Evolutionary conservation across 30 jellyfish, hydroid and myxozoan species (phyloP).

Genomic region (Euphysa ruthae): DNA sequence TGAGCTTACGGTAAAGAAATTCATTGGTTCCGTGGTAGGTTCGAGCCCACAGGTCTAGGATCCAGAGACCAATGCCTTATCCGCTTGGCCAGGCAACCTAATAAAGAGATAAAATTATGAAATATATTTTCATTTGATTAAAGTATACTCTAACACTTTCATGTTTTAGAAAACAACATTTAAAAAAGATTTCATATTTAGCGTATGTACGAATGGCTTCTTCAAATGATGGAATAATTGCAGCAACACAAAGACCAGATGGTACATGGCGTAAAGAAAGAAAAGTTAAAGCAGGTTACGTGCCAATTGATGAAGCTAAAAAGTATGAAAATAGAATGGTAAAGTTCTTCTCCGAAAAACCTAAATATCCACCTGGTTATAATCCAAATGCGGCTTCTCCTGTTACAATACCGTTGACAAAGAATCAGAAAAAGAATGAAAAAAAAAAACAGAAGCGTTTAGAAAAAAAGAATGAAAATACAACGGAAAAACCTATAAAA

Average conservation of each 20-base stretch:
- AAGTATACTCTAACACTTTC: too few species aligned
- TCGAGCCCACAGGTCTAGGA: too few species aligned
- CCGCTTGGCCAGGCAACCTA: too few species aligned
- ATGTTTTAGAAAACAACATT: too few species aligned
- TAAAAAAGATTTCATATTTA: too few species aligned
- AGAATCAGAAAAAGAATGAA: conserved; percentile 82
- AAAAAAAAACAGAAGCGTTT: conserved; percentile 60
- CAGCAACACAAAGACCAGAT: conserved; percentile 94
- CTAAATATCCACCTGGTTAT: conserved; percentile 85
- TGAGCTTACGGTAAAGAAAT: too few species aligned
- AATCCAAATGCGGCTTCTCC: not conserved
- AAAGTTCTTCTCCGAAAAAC: conserved; percentile 31
- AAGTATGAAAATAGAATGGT: conserved; percentile 76
- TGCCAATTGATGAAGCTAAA: conserved; percentile 95
- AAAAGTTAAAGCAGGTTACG: conserved; percentile 89
- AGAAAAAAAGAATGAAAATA: conserved; percentile 12
- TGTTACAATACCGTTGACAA: conserved; percentile 33
- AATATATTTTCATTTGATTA: too few species aligned
- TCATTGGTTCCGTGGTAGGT: too few species aligned
- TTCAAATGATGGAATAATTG: conserved; percentile 23
- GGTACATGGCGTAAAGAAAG: conserved; percentile 98
- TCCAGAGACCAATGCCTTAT: too few species aligned
- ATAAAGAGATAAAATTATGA: too few species aligned
- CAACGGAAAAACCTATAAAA: not conserved
- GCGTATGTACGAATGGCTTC: conserved; percentile 25